These are phyloP conservation scores for Trichoplusia ni DNA, from an alignment of 1,140 invertebrate genomes.

Conservation along the genomic window DNA sequence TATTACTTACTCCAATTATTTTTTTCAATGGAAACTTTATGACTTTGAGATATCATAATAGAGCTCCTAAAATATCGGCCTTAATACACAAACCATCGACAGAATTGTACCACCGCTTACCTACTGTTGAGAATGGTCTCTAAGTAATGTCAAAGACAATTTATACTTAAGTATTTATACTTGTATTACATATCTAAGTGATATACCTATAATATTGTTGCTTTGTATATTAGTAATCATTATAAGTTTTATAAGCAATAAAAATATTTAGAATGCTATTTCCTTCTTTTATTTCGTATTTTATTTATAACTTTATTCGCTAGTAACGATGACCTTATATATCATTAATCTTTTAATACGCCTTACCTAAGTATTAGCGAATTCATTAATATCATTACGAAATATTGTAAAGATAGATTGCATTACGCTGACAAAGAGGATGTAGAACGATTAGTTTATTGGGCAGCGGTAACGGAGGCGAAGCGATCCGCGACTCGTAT, in stretches of 20 bases:
- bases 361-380: too few species aligned
- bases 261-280: neutral
- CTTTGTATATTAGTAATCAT: conserved; percentile 32
- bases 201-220: conserved; percentile 42
- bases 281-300: neutral
- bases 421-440: neutral
- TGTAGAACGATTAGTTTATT: conserved; percentile 14
- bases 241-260: conserved; percentile 25
- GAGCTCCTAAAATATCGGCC: too few species aligned
- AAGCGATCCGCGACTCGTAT: conserved; percentile 31
- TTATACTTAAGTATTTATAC: conserved; percentile 29
- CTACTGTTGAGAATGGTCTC: neutral
- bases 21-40: too few species aligned
- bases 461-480: neutral
- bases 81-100: neutral
- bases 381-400: neutral
- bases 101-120: neutral
- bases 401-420: neutral
- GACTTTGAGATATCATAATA: too few species aligned
- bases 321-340: neutral
- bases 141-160: conserved; percentile 8
- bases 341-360: too few species aligned
- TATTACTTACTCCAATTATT: too few species aligned
- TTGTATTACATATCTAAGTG: conserved; percentile 19
- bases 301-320: neutral